Evolutionary conservation across 30 jellyfish, hydroid and myxozoan genomes (phyloP).

Genomic region (Hydractinia symbiolongicarpus): DNA sequence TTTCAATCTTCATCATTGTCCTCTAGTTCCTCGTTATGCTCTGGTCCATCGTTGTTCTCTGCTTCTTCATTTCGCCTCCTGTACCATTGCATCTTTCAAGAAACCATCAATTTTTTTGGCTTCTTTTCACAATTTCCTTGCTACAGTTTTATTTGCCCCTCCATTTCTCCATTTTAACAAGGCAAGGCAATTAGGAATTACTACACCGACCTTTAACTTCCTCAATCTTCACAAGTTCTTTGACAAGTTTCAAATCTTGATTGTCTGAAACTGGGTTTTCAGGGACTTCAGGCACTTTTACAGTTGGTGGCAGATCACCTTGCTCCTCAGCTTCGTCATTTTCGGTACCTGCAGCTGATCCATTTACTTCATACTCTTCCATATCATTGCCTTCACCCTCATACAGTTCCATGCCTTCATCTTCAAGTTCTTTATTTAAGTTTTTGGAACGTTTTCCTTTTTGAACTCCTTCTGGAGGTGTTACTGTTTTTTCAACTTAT

Average conservation of each 20-base stretch:
- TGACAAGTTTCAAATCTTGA: conserved; percentile 10
- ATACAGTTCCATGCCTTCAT: no score
- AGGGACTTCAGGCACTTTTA: background rate
- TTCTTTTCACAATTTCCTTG: no score
- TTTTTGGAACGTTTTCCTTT: conserved; percentile 1
- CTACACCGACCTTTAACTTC: conserved; percentile 12
- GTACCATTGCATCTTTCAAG: no score
- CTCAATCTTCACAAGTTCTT: conserved; percentile 4
- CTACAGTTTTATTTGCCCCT: background rate
- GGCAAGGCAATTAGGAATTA: background rate
- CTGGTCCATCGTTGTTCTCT: no score
- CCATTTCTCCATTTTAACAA: background rate
- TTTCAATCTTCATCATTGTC: no score
- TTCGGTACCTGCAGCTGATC: background rate
- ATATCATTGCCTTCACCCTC: background rate
- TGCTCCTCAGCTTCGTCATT: background rate
- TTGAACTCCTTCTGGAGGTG: conserved; percentile 14
- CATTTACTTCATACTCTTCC: conserved; percentile 17
- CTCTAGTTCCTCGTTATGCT: no score
- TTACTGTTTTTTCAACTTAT: conserved; percentile 12
- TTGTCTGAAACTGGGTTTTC: conserved; percentile 8
- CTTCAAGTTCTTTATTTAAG: background rate
- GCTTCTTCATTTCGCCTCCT: no score
- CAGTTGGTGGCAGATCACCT: conserved; percentile 15
- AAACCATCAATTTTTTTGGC: no score